Percentiles rank a stretch among this genome's conserved stretches.
Conservation (phyloP, 1,140 invertebrate species). For the Muscidifurax raptorellus region DNA sequence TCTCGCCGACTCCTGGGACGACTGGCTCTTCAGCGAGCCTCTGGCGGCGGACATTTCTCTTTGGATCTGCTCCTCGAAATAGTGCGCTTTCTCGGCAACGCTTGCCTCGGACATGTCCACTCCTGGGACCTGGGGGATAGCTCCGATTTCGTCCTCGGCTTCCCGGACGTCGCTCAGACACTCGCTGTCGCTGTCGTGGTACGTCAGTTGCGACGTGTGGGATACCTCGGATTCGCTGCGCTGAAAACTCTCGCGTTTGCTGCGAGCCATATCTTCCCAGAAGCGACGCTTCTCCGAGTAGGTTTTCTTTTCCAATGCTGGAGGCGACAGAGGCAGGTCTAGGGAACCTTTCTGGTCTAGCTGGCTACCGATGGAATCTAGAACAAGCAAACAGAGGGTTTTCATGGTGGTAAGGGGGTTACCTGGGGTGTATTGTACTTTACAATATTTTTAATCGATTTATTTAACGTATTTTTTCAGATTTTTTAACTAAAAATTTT, state of each 20-base stretch:
- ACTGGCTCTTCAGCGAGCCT: constrained; percentile 54
- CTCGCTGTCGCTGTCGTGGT: constrained; percentile 72
- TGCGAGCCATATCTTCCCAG: constrained; percentile 73
- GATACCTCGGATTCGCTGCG: constrained; percentile 73
- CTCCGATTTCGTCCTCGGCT: constrained; percentile 62
- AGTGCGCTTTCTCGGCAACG: constrained; percentile 74
- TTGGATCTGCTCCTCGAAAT: constrained; percentile 74
- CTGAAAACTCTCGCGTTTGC: constrained; percentile 71
- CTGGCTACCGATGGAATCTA: constrained; percentile 73
- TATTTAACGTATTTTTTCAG: too few species aligned
- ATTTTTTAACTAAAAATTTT: background rate
- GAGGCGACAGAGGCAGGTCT: constrained; percentile 65
- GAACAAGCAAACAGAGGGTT: constrained; percentile 69
- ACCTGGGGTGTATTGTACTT: background rate
- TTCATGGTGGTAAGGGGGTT: background rate
- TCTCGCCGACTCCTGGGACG: constrained; percentile 39
- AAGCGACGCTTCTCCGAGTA: constrained; percentile 73
- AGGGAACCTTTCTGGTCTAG: constrained; percentile 69
- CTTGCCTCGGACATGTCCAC: constrained; percentile 72
- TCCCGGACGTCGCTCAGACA: constrained; percentile 56
- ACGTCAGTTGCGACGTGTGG: constrained; percentile 68
- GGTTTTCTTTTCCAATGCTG: constrained; percentile 69
- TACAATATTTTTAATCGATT: too few species aligned
- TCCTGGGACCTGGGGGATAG: constrained; percentile 56
- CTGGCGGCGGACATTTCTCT: constrained; percentile 63